phyloP scores from a whole-genome alignment of 1,140 invertebrate genomes.

The Coptotermes formosanus region DNA sequence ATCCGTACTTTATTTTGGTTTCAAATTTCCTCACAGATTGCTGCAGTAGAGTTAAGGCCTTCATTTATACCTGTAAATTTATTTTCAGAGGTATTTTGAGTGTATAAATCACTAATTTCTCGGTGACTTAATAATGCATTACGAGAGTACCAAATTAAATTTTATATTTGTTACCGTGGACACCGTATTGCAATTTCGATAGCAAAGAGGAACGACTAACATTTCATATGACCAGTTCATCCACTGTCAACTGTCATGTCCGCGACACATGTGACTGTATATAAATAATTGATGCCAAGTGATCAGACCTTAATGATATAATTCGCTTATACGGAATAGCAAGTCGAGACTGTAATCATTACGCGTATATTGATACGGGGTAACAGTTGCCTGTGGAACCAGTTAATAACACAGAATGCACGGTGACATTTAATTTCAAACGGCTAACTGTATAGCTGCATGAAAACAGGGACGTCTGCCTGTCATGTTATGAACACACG shows the following conservation, averaged over 20 bases:
- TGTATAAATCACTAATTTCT: too few species aligned
- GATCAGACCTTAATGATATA: slow-evolving; percentile 13
- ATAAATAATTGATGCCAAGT: background rate
- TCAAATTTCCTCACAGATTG: too few species aligned
- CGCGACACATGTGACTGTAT: background rate
- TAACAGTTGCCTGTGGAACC: background rate
- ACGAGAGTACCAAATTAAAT: background rate
- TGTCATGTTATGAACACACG: too few species aligned
- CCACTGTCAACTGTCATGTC: background rate
- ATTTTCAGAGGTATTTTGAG: too few species aligned
- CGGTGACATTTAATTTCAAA: background rate
- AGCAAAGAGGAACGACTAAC: background rate
- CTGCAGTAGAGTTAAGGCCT: too few species aligned
- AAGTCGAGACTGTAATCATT: background rate
- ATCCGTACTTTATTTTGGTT: too few species aligned
- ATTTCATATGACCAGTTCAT: background rate
- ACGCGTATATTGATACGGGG: background rate
- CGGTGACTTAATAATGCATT: too few species aligned
- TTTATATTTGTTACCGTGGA: background rate
- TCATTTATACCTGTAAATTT: too few species aligned
- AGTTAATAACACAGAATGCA: background rate
- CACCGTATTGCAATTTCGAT: background rate
- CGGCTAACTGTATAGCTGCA: too few species aligned
- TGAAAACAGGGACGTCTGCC: too few species aligned
- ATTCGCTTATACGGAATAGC: background rate